phyloP scores from a whole-genome alignment of 2,888 invertebrate genomes.

The Ditylenchus weischeri region DNA sequence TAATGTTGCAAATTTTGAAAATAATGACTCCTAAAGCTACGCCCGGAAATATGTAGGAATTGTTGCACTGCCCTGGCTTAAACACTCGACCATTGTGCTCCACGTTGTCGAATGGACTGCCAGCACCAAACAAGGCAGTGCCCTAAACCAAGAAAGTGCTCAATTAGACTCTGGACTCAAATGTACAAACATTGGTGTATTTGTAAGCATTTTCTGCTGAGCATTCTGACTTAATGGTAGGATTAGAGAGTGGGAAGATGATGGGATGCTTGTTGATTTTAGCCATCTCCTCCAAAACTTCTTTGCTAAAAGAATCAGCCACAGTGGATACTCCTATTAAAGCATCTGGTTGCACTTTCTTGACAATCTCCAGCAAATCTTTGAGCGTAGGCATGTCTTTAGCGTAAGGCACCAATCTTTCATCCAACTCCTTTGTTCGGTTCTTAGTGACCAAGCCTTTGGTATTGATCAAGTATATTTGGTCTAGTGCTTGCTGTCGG shows the following conservation, averaged over 20 bases:
- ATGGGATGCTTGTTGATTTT: constrained; percentile 78
- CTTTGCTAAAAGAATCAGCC: constrained; percentile 82
- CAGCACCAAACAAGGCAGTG: constrained; percentile 86
- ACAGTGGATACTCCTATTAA: constrained; percentile 76
- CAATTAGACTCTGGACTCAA: no score
- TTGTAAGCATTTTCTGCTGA: constrained; percentile 96
- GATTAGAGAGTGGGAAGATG: constrained; percentile 96
- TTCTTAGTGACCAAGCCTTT: constrained; percentile 83
- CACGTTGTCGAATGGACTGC: constrained; percentile 89
- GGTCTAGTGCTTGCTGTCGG: constrained; percentile 73
- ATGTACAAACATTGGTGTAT: constrained; percentile 72
- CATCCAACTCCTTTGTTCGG: constrained; percentile 35
- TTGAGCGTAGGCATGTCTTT: constrained; percentile 74
- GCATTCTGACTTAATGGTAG: constrained; percentile 95
- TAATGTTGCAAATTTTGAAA: constrained; percentile 86
- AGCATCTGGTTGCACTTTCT: constrained; percentile 75
- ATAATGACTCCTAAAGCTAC: constrained; percentile 85
- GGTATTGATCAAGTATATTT: constrained; percentile 93
- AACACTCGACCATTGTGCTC: constrained; percentile 74
- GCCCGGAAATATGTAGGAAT: constrained; percentile 95
- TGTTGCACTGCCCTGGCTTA: constrained; percentile 92
- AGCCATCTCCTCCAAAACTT: constrained; percentile 82
- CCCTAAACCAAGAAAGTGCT: constrained; percentile 68
- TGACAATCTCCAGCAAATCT: constrained; percentile 76
- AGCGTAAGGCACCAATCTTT: constrained; percentile 73